These are phyloP conservation scores for Trichacis sp. DNA, from an alignment of 2,888 invertebrate species.

Conservation along the genomic window DNA sequence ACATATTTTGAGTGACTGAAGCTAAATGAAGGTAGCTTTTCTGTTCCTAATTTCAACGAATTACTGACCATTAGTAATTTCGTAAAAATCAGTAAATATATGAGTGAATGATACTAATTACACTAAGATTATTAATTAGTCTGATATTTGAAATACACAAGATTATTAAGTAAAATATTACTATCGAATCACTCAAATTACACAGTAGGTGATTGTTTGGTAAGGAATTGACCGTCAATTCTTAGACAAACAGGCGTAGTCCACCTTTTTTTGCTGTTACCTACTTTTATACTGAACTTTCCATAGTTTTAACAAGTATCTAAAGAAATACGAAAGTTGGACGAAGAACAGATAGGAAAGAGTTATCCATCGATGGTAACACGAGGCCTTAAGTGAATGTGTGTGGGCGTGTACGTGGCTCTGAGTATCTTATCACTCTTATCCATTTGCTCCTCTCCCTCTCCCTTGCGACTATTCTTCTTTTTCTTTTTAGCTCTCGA, in stretches of 20 bases:
- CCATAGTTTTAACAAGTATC: slow-evolving; percentile 57
- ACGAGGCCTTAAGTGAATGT: slow-evolving; percentile 35
- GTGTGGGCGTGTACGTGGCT: slow-evolving; percentile 25
- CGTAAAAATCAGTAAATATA: too few relatives aligned
- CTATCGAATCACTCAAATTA: too few relatives aligned
- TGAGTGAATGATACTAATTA: too few relatives aligned
- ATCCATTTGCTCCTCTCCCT: slow-evolving; percentile 16
- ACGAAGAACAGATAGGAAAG: slow-evolving; percentile 65
- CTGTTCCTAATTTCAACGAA: too few relatives aligned
- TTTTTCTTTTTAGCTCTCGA: slow-evolving; percentile 30
- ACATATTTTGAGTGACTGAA: too few relatives aligned
- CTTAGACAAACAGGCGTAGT: slow-evolving; percentile 61
- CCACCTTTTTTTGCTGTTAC: slow-evolving; percentile 49
- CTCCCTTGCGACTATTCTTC: slow-evolving; percentile 23
- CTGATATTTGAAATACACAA: too few relatives aligned
- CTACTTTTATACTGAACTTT: slow-evolving; percentile 30
- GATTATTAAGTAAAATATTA: too few relatives aligned
- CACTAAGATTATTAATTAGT: too few relatives aligned
- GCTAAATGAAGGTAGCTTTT: too few relatives aligned
- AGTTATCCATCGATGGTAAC: slow-evolving; percentile 62
- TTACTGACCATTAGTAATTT: too few relatives aligned
- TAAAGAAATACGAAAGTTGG: slow-evolving; percentile 67
- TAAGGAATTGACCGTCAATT: slow-evolving; percentile 65
- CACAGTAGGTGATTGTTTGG: too few relatives aligned
- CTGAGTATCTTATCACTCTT: slow-evolving; percentile 35